These are phyloP conservation scores for Channa striata DNA, from an alignment of 2,797 vertebrate genomes.

Conservation along the genomic window DNA sequence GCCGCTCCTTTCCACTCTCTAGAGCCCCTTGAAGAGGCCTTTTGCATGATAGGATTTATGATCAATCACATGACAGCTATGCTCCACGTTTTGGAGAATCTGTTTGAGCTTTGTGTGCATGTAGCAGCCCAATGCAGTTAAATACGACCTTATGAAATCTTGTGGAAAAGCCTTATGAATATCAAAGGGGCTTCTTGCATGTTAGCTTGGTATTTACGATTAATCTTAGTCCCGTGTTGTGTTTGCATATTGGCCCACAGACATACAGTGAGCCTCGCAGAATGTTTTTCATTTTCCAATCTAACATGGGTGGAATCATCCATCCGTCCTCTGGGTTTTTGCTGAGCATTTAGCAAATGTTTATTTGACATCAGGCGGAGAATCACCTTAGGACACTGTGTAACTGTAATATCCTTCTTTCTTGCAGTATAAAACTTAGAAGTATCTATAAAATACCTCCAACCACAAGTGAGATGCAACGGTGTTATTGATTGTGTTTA, in stretches of 20 bases:
- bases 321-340: slow-evolving; percentile 25
- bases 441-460: slow-evolving; percentile 34
- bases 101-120: slow-evolving; percentile 48
- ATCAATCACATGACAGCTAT: slow-evolving; percentile 51
- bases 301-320: slow-evolving; percentile 33
- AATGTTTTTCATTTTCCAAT: slow-evolving; percentile 55
- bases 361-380: slow-evolving; percentile 37
- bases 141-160: slow-evolving; percentile 35
- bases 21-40: slow-evolving; percentile 42
- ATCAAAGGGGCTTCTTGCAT: slow-evolving; percentile 39
- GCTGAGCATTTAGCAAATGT: slow-evolving; percentile 35
- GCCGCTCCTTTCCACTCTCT: slow-evolving; percentile 30
- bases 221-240: slow-evolving; percentile 32
- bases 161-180: slow-evolving; percentile 36
- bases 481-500: slow-evolving; percentile 58
- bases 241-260: slow-evolving; percentile 44
- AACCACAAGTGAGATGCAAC: slow-evolving; percentile 33
- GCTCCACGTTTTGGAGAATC: slow-evolving; percentile 40
- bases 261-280: slow-evolving; percentile 32
- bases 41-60: slow-evolving; percentile 67
- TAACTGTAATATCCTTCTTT: slow-evolving; percentile 13
- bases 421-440: slow-evolving; percentile 7
- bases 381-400: slow-evolving; percentile 24
- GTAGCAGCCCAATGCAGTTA: slow-evolving; percentile 33
- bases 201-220: slow-evolving; percentile 41